These are phyloP conservation scores for Pipa parva DNA, from an alignment of 2,113 vertebrate genomes.

Conservation along the genomic window DNA sequence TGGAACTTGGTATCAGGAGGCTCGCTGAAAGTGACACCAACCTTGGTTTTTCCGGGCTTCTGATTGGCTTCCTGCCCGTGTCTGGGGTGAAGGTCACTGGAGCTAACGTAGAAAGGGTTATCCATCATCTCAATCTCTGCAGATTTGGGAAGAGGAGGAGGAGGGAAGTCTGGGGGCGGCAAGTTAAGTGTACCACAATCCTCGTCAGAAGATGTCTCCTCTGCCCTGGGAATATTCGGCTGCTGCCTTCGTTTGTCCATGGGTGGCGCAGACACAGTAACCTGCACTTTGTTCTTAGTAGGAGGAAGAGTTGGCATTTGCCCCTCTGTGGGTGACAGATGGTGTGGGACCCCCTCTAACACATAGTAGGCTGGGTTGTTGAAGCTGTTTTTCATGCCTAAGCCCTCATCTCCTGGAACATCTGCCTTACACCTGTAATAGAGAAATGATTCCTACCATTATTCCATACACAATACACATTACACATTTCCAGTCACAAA, in stretches of 20 bases:
- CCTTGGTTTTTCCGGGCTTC: slow-evolving; percentile 39
- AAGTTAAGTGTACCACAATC: slow-evolving; percentile 70
- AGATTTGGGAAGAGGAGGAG: slow-evolving; percentile 77
- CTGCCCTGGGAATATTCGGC: slow-evolving; percentile 54
- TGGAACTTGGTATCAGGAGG: slow-evolving; percentile 53
- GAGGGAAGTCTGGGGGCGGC: slow-evolving; percentile 79
- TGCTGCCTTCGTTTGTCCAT: slow-evolving; percentile 51
- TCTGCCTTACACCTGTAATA: slow-evolving; percentile 72
- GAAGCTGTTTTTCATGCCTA: slow-evolving; percentile 84
- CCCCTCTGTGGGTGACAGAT: slow-evolving; percentile 67
- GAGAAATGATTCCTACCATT: too few relatives aligned
- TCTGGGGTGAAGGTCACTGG: slow-evolving; percentile 45
- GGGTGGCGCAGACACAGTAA: slow-evolving; percentile 51
- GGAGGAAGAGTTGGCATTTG: slow-evolving; percentile 56
- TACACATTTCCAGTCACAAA: too few relatives aligned
- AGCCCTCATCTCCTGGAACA: slow-evolving; percentile 60
- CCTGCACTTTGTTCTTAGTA: slow-evolving; percentile 67
- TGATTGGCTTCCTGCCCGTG: slow-evolving; percentile 34
- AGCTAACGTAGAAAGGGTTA: slow-evolving; percentile 50
- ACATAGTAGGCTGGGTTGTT: slow-evolving; percentile 96
- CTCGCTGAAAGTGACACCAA: slow-evolving; percentile 53
- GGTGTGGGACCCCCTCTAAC: slow-evolving; percentile 90
- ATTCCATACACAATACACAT: too few relatives aligned
- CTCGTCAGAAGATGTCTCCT: slow-evolving; percentile 80
- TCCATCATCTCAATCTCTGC: slow-evolving; percentile 62